Evolutionary conservation across 2,888 invertebrate species (phyloP), one percentile per base, ranked within the genome.

Genomic region (Alviniconcha strummeri): DNA sequence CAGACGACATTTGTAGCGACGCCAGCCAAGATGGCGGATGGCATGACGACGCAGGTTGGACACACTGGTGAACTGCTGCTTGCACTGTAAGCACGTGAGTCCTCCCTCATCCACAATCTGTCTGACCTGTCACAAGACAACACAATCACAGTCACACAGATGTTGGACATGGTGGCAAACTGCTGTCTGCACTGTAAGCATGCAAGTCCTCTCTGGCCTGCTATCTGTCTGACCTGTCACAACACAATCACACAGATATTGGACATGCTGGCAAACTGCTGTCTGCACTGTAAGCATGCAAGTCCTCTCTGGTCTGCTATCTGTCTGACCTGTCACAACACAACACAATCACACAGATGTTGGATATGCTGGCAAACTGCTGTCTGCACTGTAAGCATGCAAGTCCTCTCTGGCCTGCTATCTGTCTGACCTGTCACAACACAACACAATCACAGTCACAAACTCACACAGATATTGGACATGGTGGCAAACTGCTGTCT

Each of bases 1-100:
- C 36, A 96, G 93, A 90, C 95, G 96, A 91, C 97, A 97, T 83
- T 96, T 96, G 91, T 96, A 97, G 57, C 96, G 95, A 89, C 96
- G 95, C 96, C 96, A 96, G 85, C 96, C 96, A 85, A 96, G 95
- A 91, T 96, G 96, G 19, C 94, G 91, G 0, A 96, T 95, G 93
- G 96, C 95, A 82, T 97, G 97, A 7, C 97, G 95, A 90, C 96
- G 96, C 2, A 97, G 96, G 90, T 96, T 96, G 80, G 94, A 94
- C 19, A 95, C 90, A 57, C 95, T 94, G 1, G 93, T 91, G 89
- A 95, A 95, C 87, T 93, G 94, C 17, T 89, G 88, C 36, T 89
- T 88, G 87, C 94, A 94, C 74, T 91, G 89, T 56, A 89, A 84
- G 86, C 94, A 94, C n/a, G 87, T 84, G 54, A 91, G 83, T 11